Base-by-base conservation (phyloP, 2,797 vertebrate genomes). In the Sebastes elongatus region DNA sequence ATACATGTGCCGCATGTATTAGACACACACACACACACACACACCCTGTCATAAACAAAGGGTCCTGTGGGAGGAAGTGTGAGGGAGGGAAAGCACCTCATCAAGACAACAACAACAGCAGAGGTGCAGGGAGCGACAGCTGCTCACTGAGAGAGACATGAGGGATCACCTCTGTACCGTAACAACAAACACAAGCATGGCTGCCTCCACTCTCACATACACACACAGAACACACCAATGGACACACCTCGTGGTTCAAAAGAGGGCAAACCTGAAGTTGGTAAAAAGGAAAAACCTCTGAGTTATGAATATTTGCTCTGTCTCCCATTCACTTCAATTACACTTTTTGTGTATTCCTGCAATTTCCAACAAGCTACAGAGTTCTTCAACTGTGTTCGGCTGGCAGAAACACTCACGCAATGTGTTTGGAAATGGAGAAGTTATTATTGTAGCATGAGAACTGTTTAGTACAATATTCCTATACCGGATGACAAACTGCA, bases 81-180 rank as follows among this genome's bases (percentile, higher is more conserved):
- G 63, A 71, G 57, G 77, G 89, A 92, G 89, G 92, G 93, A 90
- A 93, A 94, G 93, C 86, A 93, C 93, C 94, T 90, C 66, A 52
- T 82, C 81, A 85, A 91, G 89, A 92, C 88, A 91, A 92, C 85
- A 94, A 94, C 92, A 94, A 86, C 90, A 94, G 83, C 88, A 84
- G 88, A 87, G 74, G 72, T 73, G 82, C 84, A 84, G 80, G 42
- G 82, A 84, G 76, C 83, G 89, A 90, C 91, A 94, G 91, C 91
- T 93, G 91, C 87, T 87, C 78, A 72, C 52, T 80, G 90, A 77
- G 66, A 78, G 67, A 85, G 62, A 82, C 79, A 74, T 55, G 73
- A 92, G 85, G 90, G 82, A 91, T 91, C 89, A 88, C 88, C 89
- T 88, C 81, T 72, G 83, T 11, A 62, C 68, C 82, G 84, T 38